These are phyloP conservation scores for Dromiciops gliroides DNA, from an alignment of 2,113 vertebrate species.

Conservation along the genomic window DNA sequence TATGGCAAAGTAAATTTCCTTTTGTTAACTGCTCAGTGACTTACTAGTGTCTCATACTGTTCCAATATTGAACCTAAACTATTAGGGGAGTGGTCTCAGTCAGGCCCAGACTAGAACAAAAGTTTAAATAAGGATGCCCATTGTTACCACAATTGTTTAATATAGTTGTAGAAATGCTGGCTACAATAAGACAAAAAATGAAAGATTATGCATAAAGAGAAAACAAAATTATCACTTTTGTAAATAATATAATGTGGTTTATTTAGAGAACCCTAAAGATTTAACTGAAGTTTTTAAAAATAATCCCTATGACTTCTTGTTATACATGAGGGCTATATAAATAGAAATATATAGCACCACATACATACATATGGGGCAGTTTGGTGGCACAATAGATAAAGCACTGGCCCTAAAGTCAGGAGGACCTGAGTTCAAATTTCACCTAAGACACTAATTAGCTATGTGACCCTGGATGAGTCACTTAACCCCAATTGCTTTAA, in stretches of 20 bases:
- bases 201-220: background rate
- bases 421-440: too few species aligned
- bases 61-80: background rate
- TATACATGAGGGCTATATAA: background rate
- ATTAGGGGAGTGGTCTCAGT: background rate
- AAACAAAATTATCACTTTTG: background rate
- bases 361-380: too few species aligned
- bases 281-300: background rate
- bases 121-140: background rate
- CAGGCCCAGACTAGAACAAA: background rate
- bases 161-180: background rate
- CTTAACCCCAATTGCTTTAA: too few species aligned
- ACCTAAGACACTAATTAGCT: too few species aligned
- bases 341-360: background rate
- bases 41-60: background rate
- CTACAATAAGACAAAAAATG: background rate
- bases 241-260: background rate
- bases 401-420: too few species aligned
- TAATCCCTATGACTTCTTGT: background rate
- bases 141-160: background rate
- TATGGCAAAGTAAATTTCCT: background rate
- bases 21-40: background rate
- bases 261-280: background rate
- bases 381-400: too few species aligned
- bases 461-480: too few species aligned